Evolutionary conservation across 2,113 vertebrate species (phyloP), one percentile per base, ranked within the genome.

Genomic region (Nipponia nippon): DNA sequence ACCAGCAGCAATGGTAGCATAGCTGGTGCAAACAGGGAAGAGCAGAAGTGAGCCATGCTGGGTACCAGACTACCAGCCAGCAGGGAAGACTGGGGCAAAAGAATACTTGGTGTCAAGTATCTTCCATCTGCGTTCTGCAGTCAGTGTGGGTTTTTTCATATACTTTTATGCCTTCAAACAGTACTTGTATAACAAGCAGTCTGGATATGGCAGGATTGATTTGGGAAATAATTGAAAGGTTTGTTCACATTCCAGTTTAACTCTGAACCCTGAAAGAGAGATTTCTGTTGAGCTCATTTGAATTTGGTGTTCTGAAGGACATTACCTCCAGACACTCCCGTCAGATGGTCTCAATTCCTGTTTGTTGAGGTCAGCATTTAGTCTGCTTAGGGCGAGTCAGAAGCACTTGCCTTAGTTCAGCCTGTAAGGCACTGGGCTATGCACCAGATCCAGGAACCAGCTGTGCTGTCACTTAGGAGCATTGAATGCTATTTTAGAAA

Each of bases 191-290:
- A 67, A 62, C 19, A 47, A 67, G 10, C 5, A n/a, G 53, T 21
- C 34, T 53, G 32, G 29, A 0, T 42, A 13, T 3, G 29, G 36
- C 29, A 32, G 12, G 16, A 10, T 16, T 2, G 0, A 3, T 50
- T 26, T 55, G n/a, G 29, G 53, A 42, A 83, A 50, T 29, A 47
- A 26, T 9, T 16, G 16, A 44, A 42, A 65, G 30, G 6, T 52
- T 63, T 83, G 1, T 30, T 55, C 27, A 19, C 10, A 0, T 15
- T 75, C 6, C 7, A 12, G 0, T 65, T 71, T 47, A 42, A 47
- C 34, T 79, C 52, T 38, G 72, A 59, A 55, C 10, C 17, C 23
- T 29, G 46, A 53, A 55, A 17, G 30, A 77, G 46, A 27, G 38
- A 9, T 46, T 71, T 71, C 29, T 67, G 7, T 8, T 8, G 17